Evolutionary conservation across 2,888 invertebrate species (phyloP).

Genomic region (Crossocerus cetratus): DNA sequence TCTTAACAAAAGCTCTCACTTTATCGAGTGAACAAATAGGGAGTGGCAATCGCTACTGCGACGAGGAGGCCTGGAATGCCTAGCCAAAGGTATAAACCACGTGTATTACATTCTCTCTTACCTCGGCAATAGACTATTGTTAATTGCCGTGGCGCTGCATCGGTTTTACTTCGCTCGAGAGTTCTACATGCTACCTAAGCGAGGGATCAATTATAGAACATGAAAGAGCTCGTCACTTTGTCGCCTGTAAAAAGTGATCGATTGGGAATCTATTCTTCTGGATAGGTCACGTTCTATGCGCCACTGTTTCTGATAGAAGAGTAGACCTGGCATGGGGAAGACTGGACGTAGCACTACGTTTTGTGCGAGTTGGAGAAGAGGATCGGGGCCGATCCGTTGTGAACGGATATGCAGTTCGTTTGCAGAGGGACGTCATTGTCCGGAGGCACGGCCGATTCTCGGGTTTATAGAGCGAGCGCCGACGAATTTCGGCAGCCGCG

Average conservation of each 20-base stretch:
- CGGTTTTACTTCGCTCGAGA: too few species aligned
- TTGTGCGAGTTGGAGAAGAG: constrained; percentile 16
- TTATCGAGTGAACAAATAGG: not conserved
- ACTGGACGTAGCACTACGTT: constrained; percentile 2
- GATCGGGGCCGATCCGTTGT: constrained; percentile 23
- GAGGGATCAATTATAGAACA: too few species aligned
- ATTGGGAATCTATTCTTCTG: too few species aligned
- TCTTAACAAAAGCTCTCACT: constrained; percentile 12
- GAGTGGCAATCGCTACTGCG: not conserved
- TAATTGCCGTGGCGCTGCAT: too few species aligned
- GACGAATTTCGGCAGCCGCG: constrained; percentile 53
- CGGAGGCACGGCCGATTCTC: constrained; percentile 35
- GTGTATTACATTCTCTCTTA: too few species aligned
- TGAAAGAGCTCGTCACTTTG: not conserved
- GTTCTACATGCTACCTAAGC: too few species aligned
- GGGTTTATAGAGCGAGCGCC: constrained; percentile 48
- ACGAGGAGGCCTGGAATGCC: not conserved
- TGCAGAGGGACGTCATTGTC: constrained; percentile 40
- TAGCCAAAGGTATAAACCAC: too few species aligned
- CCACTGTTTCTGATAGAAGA: constrained; percentile 18
- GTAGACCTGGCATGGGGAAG: constrained; percentile 6
- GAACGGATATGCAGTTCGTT: constrained; percentile 28
- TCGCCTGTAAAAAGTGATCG: constrained; percentile 5
- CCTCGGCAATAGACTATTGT: too few species aligned
- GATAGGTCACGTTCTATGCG: constrained; percentile 9